Evolutionary conservation across 2,888 invertebrate genomes (phyloP).

Genomic region (Therioaphis trifolii): DNA sequence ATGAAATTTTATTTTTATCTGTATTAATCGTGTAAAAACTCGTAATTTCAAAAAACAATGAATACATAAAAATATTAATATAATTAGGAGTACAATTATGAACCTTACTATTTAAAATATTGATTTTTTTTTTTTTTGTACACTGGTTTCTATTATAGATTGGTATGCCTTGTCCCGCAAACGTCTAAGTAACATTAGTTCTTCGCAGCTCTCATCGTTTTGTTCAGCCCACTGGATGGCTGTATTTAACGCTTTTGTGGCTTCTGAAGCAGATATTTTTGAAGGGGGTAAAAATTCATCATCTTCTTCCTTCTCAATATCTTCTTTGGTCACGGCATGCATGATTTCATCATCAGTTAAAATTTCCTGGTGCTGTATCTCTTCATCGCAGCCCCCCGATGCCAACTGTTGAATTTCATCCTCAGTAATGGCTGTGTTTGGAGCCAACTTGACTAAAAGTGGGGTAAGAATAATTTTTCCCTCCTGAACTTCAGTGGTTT

Average conservation of each 20-base stretch:
- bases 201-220: constrained; percentile 31
- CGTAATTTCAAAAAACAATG: too few species aligned
- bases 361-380: too few species aligned
- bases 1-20: too few species aligned
- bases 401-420: too few species aligned
- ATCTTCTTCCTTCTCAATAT: constrained; percentile 18
- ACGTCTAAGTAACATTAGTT: constrained; percentile 35
- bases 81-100: too few species aligned
- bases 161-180: constrained; percentile 19
- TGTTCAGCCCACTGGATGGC: constrained; percentile 23
- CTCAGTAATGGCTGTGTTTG: constrained; percentile 16
- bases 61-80: too few species aligned
- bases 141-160: constrained; percentile 17
- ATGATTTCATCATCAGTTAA: constrained; percentile 25
- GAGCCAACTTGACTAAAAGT: constrained; percentile 38
- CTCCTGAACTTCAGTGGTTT: constrained; percentile 19
- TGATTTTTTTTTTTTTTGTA: neutral
- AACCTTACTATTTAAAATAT: constrained; percentile 26
- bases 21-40: too few species aligned
- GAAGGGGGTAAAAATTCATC: constrained; percentile 18
- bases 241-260: constrained; percentile 22
- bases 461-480: constrained; percentile 9
- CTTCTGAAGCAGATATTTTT: constrained; percentile 29
- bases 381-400: too few species aligned
- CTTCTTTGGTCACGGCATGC: constrained; percentile 5